Evolutionary conservation across 2,888 invertebrate species (phyloP), one percentile per base, ranked within the genome.

Genomic region (Phlogophora meticulosa): DNA sequence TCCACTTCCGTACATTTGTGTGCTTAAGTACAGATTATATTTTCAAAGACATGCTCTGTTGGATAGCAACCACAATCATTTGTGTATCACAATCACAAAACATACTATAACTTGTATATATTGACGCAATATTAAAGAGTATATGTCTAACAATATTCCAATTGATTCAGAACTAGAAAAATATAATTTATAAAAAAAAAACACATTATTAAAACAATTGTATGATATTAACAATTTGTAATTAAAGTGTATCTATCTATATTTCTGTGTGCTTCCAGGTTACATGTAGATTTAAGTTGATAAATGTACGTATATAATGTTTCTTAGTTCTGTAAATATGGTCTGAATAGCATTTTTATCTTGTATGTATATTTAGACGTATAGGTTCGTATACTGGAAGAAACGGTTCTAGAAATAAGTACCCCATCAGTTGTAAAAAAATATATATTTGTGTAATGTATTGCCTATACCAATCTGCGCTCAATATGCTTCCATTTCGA

Each of bases 211-310:
- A 72, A 61, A 57, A 58, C 52, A 64, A 56, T 58, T 78, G 84
- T 84, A 81, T 64, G 7, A 74, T 78, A 77, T 32, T 61, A 72
- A 66, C 11, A 13, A 64, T 65, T 71, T 70, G 57, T 72, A 81
- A 72, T 75, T 65, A 77, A 72, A 81, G 57, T 85, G 75, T 87
- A 86, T 91, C 85, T 87, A 83, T 86, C 80, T 85, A 87, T 85
- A 92, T 93, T 92, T 95, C 92, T 93, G 93, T 95, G 95, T 94
- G 95, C 95, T 95, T 95, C 95, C 95, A 95, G 88, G 91, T 93
- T 91, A 91, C 86, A 88, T 84, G 86, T 94, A 93, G 90, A 91
- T 83, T 68, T 80, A 72, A 72, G 56, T 82, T 75, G 70, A 82
- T 77, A 70, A 76, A 78, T 76, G 66, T 81, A 82, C 80, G 81